A percentile compares a stretch with the other conserved stretches of the same genome.
Evolutionary conservation across 2,888 invertebrate genomes (phyloP).

Genomic region (Acanthosepion pharaonis): DNA sequence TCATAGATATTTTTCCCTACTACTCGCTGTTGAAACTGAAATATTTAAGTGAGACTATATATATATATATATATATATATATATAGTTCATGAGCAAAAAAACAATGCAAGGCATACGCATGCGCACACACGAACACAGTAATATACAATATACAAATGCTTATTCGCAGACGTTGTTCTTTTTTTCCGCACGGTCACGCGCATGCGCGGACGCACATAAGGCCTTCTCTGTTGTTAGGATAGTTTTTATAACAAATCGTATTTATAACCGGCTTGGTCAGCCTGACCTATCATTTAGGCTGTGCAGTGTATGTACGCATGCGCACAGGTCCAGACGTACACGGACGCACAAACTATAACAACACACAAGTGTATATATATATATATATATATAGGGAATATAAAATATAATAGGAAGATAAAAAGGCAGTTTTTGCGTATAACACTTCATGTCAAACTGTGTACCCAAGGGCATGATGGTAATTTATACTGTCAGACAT

Average conservation of each 20-base stretch:
- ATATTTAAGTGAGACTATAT: background rate
- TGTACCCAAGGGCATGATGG: no score
- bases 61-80: no score
- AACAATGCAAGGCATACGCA: background rate
- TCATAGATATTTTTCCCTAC: no score
- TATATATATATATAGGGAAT: no score
- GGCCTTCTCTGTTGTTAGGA: background rate
- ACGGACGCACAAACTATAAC: background rate
- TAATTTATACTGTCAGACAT: no score
- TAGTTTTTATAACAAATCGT: background rate
- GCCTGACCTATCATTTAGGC: background rate
- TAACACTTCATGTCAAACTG: no score
- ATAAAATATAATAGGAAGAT: no score
- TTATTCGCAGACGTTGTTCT: background rate
- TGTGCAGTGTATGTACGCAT: background rate
- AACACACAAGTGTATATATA: no score
- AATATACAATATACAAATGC: background rate
- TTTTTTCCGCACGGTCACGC: no score
- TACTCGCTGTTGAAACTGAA: background rate
- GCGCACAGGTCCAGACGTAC: background rate
- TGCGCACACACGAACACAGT: background rate
- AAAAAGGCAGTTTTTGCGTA: no score
- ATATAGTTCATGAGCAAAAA: background rate
- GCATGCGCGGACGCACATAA: background rate
- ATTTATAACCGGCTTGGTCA: constrained; percentile 23